Evolutionary conservation across 1,140 invertebrate genomes (phyloP).

Genomic region (Trinorchestia longiramus): DNA sequence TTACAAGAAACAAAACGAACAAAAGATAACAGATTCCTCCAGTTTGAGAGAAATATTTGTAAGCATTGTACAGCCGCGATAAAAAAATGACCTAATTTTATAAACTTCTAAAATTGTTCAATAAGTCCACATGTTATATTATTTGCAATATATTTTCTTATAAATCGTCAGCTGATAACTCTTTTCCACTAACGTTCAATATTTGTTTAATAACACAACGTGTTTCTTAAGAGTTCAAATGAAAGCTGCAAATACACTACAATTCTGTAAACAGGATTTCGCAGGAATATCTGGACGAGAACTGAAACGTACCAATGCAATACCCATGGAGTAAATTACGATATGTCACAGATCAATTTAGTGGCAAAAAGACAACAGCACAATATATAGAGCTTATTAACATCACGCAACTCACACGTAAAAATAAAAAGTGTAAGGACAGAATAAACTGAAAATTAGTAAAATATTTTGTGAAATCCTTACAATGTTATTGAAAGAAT

Average conservation of each 20-base stretch:
- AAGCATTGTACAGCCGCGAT: neutral
- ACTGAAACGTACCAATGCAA: too few relatives aligned
- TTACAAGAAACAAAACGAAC: neutral
- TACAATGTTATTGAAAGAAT: neutral
- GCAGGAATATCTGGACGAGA: too few relatives aligned
- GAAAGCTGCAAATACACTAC: too few relatives aligned
- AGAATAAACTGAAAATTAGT: neutral
- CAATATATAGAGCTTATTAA: neutral
- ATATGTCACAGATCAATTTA: neutral
- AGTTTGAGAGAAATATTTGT: neutral
- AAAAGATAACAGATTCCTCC: neutral
- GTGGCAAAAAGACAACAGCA: neutral
- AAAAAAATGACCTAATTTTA: neutral
- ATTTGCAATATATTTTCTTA: too few relatives aligned
- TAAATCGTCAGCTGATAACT: too few relatives aligned
- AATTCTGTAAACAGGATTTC: too few relatives aligned
- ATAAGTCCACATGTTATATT: too few relatives aligned
- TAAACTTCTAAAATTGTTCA: too few relatives aligned
- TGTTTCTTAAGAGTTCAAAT: too few relatives aligned
- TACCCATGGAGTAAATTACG: too few relatives aligned
- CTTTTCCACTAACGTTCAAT: too few relatives aligned
- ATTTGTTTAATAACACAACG: too few relatives aligned
- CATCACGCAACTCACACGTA: neutral
- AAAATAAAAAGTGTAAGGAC: neutral
- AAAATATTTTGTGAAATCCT: neutral